Evolutionary conservation across 2,888 invertebrate genomes (phyloP).

Genomic region (Pseudanteris insignis): DNA sequence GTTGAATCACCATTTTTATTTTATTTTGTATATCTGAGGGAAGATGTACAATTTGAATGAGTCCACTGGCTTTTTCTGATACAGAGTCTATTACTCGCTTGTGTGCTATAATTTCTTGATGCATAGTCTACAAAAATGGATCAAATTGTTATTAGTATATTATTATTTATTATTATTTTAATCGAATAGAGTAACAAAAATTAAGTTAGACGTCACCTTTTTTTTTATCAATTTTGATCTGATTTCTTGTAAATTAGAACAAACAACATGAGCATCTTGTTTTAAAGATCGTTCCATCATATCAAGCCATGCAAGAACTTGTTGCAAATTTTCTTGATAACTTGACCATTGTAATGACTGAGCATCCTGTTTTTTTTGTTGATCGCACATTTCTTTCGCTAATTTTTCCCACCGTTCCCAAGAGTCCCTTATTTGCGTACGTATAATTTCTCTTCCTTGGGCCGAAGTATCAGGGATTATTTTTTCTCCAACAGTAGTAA

Average conservation of each 20-base stretch:
- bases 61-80: conserved; percentile 83
- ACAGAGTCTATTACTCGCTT: conserved; percentile 91
- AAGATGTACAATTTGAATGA: conserved; percentile 71
- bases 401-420: conserved; percentile 89
- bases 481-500: conserved; percentile 84
- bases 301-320: conserved; percentile 86
- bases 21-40: conserved; percentile 73
- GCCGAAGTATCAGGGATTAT: conserved; percentile 93
- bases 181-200: background rate
- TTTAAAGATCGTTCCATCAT: conserved; percentile 82
- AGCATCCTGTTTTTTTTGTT: conserved; percentile 86
- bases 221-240: conserved; percentile 85
- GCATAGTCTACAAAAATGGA: conserved; percentile 69
- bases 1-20: conserved; percentile 77
- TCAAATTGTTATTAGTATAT: background rate
- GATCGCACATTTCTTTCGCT: conserved; percentile 82
- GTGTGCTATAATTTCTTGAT: conserved; percentile 90
- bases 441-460: conserved; percentile 86
- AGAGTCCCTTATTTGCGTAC: conserved; percentile 83
- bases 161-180: too few species aligned
- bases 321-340: conserved; percentile 86
- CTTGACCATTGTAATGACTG: conserved; percentile 84
- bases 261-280: conserved; percentile 75
- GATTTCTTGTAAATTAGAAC: conserved; percentile 85
- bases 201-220: conserved; percentile 69